A percentile compares a stretch with the other conserved stretches of the same genome.
These are phyloP conservation scores for Blastomussa wellsi DNA, from an alignment of 92 coral and sea anemone genomes.

Conservation along the genomic window DNA sequence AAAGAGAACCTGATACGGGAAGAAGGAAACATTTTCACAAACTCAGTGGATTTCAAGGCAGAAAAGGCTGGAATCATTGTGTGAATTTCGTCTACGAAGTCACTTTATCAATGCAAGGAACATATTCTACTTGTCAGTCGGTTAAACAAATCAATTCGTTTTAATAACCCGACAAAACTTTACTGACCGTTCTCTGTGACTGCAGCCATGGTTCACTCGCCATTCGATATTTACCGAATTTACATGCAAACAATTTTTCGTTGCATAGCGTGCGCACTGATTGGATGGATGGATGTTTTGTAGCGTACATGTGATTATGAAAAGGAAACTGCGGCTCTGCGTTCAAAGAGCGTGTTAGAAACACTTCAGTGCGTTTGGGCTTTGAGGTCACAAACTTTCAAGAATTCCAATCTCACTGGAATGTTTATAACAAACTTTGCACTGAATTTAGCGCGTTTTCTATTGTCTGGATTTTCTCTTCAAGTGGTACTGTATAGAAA, in stretches of 20 bases:
- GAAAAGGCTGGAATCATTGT: background rate
- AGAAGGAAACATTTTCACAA: background rate
- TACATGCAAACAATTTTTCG: background rate
- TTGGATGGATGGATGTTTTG: background rate
- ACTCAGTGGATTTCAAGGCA: conserved; percentile 3
- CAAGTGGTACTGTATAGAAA: background rate
- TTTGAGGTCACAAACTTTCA: background rate
- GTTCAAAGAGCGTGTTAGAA: background rate
- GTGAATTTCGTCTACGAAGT: background rate
- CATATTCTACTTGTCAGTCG: background rate
- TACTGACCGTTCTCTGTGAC: conserved; percentile 40
- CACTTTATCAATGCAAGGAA: conserved; percentile 27
- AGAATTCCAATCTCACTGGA: background rate
- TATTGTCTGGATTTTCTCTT: background rate
- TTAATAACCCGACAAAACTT: background rate
- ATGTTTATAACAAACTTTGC: background rate
- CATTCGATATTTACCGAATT: background rate
- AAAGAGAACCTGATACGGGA: background rate
- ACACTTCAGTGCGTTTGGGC: background rate
- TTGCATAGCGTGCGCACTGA: background rate
- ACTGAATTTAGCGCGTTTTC: background rate
- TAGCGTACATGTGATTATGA: background rate
- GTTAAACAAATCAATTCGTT: background rate
- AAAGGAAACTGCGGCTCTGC: background rate
- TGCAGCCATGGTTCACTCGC: conserved; percentile 7